phyloP scores from a whole-genome alignment of 2,113 vertebrate species.

The Oceanodroma tethys region DNA sequence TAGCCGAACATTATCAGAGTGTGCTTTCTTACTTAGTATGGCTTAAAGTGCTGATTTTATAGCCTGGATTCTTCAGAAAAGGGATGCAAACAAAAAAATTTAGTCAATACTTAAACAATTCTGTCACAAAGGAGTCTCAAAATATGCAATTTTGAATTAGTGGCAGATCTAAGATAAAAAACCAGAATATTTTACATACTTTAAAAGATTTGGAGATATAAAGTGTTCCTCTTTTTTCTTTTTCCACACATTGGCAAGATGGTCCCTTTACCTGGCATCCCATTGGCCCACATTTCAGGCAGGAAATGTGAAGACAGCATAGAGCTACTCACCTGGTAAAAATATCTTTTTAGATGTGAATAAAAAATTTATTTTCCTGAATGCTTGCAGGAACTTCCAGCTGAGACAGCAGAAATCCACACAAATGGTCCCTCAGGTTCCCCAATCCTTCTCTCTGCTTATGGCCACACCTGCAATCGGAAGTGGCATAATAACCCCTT shows the following conservation, averaged over 20 bases:
- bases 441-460: background rate
- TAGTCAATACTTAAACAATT: background rate
- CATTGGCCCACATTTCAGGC: background rate
- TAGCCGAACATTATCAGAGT: background rate
- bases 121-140: background rate
- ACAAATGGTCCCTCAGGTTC: background rate
- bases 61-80: background rate
- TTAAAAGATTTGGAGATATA: background rate
- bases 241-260: background rate
- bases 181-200: background rate
- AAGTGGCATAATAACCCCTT: background rate
- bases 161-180: background rate
- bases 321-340: background rate
- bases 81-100: background rate
- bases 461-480: background rate
- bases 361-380: background rate
- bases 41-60: background rate
- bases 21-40: background rate
- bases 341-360: background rate
- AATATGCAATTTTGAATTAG: background rate
- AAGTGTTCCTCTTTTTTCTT: background rate
- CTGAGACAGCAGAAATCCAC: background rate
- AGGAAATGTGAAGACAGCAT: background rate
- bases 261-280: background rate
- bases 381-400: background rate